These are phyloP conservation scores for Rhinogobio ventralis DNA, from an alignment of 2,797 vertebrate genomes.

Conservation along the genomic window DNA sequence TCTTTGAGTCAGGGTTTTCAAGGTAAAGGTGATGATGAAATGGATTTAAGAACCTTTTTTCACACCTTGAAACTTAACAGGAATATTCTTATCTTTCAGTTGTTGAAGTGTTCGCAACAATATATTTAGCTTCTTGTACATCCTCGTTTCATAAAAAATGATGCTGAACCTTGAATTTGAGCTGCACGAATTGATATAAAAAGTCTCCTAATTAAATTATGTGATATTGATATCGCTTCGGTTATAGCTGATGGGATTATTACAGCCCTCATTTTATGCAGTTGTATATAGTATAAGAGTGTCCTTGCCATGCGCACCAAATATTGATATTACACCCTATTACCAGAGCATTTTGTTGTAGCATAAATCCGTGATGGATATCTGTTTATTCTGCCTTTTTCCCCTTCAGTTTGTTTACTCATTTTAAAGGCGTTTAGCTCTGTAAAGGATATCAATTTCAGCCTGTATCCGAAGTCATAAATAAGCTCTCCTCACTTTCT, in stretches of 20 bases:
- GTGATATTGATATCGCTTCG: conserved; percentile 45
- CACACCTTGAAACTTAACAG: conserved; percentile 25
- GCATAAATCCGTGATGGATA: conserved; percentile 60
- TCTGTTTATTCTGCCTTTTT: conserved; percentile 61
- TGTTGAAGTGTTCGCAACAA: conserved; percentile 25
- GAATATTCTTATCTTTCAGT: conserved; percentile 9
- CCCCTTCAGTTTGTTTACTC: conserved; percentile 62
- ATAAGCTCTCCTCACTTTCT: conserved; percentile 63
- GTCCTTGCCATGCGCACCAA: conserved; percentile 33
- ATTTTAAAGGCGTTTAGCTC: conserved; percentile 62
- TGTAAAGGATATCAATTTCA: conserved; percentile 65
- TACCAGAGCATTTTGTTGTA: conserved; percentile 44
- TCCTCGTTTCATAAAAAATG: conserved; percentile 43
- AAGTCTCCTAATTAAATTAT: conserved; percentile 50
- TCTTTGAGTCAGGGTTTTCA: conserved; percentile 30
- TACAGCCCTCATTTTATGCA: conserved; percentile 15
- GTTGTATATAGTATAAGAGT: neutral
- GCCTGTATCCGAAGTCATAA: conserved; percentile 60
- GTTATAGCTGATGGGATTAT: conserved; percentile 50
- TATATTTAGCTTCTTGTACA: conserved; percentile 33
- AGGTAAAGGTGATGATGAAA: conserved; percentile 49
- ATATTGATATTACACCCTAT: conserved; percentile 51
- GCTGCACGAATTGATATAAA: conserved; percentile 29
- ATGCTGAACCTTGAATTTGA: conserved; percentile 30
- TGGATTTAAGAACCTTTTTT: conserved; percentile 41